Percentiles rank a stretch among this genome's conserved stretches.
phyloP scores from a whole-genome alignment of 2,888 invertebrate species.

The Rotaria sp. region DNA sequence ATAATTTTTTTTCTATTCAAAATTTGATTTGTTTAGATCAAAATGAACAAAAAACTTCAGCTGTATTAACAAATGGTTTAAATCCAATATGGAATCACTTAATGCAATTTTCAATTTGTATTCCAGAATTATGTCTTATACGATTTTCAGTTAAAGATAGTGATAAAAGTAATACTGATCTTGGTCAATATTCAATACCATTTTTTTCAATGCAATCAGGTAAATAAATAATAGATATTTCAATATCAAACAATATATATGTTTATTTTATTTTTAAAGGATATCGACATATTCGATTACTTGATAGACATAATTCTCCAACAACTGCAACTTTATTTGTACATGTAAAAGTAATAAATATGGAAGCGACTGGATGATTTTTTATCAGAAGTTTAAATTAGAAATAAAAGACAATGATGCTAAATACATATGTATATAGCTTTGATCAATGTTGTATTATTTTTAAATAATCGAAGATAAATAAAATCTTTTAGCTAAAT shows the following conservation, averaged over 20 bases:
- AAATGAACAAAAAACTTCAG: constrained; percentile 27
- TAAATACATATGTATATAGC: background rate
- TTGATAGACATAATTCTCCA: background rate
- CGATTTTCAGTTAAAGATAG: constrained; percentile 61
- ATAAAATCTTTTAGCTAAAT: too few relatives aligned
- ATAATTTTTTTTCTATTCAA: background rate
- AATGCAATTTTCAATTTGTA: constrained; percentile 61
- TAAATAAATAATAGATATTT: constrained; percentile 8
- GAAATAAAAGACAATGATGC: too few relatives aligned
- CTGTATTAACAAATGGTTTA: constrained; percentile 60
- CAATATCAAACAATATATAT: background rate
- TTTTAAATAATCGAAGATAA: background rate
- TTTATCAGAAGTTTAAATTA: too few relatives aligned
- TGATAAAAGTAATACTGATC: constrained; percentile 33
- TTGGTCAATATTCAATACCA: constrained; percentile 32
- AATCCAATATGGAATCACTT: constrained; percentile 63
- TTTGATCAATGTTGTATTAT: background rate
- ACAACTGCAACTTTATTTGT: constrained; percentile 6
- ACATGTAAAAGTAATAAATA: background rate
- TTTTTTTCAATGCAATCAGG: constrained; percentile 34
- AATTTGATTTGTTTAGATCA: background rate
- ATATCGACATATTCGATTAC: constrained; percentile 34
- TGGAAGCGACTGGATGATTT: background rate
- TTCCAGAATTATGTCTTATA: constrained; percentile 61
- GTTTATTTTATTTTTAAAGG: background rate